Percentiles rank a stretch among this genome's conserved stretches.
These are phyloP conservation scores for Podargus strigoides DNA, from an alignment of 2,797 vertebrate genomes.

Conservation along the genomic window DNA sequence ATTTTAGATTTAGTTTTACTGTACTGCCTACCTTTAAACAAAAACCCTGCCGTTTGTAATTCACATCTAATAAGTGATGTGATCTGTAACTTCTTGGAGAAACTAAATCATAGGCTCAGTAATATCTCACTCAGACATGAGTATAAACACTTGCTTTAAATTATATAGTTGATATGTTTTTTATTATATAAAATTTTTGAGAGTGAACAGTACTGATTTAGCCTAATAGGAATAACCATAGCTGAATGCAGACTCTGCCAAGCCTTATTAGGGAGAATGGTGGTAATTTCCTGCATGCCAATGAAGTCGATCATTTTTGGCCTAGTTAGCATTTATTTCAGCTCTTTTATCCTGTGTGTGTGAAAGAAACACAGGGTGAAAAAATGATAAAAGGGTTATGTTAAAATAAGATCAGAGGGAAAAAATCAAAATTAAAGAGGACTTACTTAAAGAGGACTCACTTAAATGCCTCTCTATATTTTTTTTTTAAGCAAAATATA, in stretches of 20 bases:
- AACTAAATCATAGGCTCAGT: background rate
- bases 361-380: background rate
- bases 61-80: background rate
- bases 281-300: background rate
- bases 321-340: background rate
- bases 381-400: background rate
- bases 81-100: background rate
- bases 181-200: background rate
- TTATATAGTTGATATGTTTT: accelerated
- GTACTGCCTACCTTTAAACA: background rate
- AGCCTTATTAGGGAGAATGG: background rate
- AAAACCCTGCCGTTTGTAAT: background rate
- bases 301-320: background rate
- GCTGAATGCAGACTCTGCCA: background rate
- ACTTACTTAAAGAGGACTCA: background rate
- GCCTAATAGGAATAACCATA: background rate
- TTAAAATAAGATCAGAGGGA: background rate
- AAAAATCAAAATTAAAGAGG: background rate
- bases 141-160: background rate
- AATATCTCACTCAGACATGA: background rate
- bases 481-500: background rate
- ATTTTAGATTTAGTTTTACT: background rate
- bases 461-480: background rate
- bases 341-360: background rate
- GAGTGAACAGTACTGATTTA: background rate